Conservation (phyloP, 1,140 invertebrate species). For the Plectrocnemia conspersa region DNA sequence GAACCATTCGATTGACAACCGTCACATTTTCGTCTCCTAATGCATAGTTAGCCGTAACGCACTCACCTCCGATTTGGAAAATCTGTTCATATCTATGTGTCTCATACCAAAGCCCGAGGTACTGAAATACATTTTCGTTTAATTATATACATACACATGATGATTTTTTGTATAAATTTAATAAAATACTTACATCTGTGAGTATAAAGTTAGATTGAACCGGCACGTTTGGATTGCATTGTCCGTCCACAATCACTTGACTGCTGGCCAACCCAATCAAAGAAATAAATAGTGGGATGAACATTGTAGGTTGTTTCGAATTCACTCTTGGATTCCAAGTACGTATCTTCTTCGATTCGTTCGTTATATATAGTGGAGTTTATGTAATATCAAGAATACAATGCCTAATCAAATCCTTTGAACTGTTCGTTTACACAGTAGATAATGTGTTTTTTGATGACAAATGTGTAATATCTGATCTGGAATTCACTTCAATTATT, state of each 20-base stretch:
- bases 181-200: slow-evolving; percentile 37
- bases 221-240: slow-evolving; percentile 38
- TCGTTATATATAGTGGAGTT: too few relatives aligned
- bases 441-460: too few relatives aligned
- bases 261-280: slow-evolving; percentile 23
- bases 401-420: too few relatives aligned
- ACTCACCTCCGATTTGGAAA: slow-evolving; percentile 1
- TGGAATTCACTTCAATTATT: too few relatives aligned
- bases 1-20: slow-evolving; percentile 3
- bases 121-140: slow-evolving; percentile 2
- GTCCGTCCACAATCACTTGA: slow-evolving; percentile 40
- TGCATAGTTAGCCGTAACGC: slow-evolving; percentile 1
- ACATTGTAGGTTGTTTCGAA: too few relatives aligned
- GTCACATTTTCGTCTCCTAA: neutral
- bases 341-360: too few relatives aligned
- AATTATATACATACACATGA: slow-evolving; percentile 41
- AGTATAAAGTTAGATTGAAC: slow-evolving; percentile 40
- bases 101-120: slow-evolving; percentile 2
- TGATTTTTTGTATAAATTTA: neutral
- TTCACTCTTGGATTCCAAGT: too few relatives aligned
- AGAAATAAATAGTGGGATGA: too few relatives aligned
- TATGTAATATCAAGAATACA: too few relatives aligned
- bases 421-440: too few relatives aligned
- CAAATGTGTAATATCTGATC: too few relatives aligned
- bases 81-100: slow-evolving; percentile 5